Evolutionary conservation across 2,113 vertebrate genomes (phyloP), one percentile per base, ranked within the genome.

Genomic region (Caranx melampygus): DNA sequence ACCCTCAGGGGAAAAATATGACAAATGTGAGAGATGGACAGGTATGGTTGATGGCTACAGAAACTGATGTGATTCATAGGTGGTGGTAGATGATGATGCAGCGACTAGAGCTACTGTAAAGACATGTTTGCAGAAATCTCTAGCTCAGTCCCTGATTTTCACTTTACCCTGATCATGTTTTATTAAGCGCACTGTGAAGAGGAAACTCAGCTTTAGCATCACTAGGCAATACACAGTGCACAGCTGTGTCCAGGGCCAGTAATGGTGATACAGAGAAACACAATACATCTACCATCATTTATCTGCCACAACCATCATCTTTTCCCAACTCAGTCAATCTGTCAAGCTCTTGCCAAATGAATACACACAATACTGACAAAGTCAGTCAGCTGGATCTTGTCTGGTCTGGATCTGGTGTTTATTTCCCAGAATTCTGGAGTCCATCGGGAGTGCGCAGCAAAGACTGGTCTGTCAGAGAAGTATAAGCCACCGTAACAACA

Each of bases 111-210:
- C 57, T 58, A 26, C 26, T 26, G 26, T 26, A 34, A 13, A 20
- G 21, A 42, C 31, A 42, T 20, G 13, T 37, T 37, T 67, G 26
- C 13, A 12, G 15, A 21, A 57, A 34, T 57, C 65, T 57, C 35
- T 4, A 8, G 10, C 54, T 52, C 8, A 42, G 42, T 57, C 2
- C 10, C n/a, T 44, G 15, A 76, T 60, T 44, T 54, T 71, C 52
- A 52, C 18, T 58, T 64, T n/a, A 49, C 58, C 21, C n/a, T 21
- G 7, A 34, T 75, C 47, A 8, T 47, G 14, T 61, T 69, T 65
- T 37, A 47, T 47, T 59, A 26, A 72, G 55, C 31, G 18, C n/a
- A 26, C 12, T 21, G 54, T 57, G 21, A 31, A 15, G 26, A 35
- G 47, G 51, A 54, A 55, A 40, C 49, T 54, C 20, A 26, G 34